phyloP scores from a whole-genome alignment of 2,113 vertebrate species.

The Ranitomeya imitator region DNA sequence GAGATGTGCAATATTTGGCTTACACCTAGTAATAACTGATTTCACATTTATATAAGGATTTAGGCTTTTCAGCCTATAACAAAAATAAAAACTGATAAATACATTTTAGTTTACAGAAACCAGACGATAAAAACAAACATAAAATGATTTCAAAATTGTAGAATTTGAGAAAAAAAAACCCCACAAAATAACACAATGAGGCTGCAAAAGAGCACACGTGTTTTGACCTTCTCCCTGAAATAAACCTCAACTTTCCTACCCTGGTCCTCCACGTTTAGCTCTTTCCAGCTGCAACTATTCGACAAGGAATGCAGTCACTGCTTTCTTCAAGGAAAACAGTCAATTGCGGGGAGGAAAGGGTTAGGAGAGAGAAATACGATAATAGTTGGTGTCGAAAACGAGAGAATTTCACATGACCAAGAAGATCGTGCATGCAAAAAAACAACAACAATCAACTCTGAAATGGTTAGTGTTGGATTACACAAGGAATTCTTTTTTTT shows the following conservation, averaged over 20 bases:
- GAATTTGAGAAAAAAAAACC: not conserved
- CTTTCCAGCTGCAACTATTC: conserved; percentile 40
- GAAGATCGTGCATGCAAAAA: not conserved
- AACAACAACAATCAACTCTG: not conserved
- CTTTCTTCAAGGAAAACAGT: conserved; percentile 42
- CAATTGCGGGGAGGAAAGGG: not conserved
- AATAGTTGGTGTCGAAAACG: conserved; percentile 6
- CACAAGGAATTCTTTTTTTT: not conserved
- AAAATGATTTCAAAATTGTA: no score
- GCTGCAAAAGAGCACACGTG: not conserved
- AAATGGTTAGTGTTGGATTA: conserved; percentile 7
- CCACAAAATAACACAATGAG: not conserved
- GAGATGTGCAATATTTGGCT: no score
- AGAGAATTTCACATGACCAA: not conserved
- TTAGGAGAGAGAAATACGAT: conserved; percentile 17
- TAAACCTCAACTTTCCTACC: not conserved
- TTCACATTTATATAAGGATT: no score
- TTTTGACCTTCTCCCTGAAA: not conserved
- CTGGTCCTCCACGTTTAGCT: conserved; percentile 5
- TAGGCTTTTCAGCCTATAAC: no score
- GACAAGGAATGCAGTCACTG: conserved; percentile 39
- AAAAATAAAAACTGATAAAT: no score
- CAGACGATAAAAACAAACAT: no score
- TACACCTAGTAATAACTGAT: no score
- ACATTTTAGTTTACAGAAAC: no score